phyloP scores from a whole-genome alignment of 2,888 invertebrate genomes.

The Brachycybe producta region DNA sequence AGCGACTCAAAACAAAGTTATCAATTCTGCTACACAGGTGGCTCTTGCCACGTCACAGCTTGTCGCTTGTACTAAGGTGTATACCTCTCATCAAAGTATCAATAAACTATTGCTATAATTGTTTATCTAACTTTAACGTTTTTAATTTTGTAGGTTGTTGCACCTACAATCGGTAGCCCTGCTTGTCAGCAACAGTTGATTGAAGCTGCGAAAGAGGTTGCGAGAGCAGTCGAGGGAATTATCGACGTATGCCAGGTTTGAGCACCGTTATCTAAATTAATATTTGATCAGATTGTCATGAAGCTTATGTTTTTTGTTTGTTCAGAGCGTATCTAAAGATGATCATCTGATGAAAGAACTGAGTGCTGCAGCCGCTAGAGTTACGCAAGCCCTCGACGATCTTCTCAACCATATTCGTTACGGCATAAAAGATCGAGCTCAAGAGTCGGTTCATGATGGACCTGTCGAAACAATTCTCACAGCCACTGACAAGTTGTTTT shows the following conservation, averaged over 20 bases:
- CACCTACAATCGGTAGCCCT: slow-evolving; percentile 44
- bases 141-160: slow-evolving; percentile 40
- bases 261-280: not conserved
- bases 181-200: slow-evolving; percentile 73
- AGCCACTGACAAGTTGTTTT: slow-evolving; percentile 75
- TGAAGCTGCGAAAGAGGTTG: slow-evolving; percentile 84
- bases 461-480: slow-evolving; percentile 79
- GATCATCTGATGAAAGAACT: slow-evolving; percentile 59
- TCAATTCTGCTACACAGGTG: slow-evolving; percentile 91
- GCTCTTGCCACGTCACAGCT: slow-evolving; percentile 94
- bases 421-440: slow-evolving; percentile 34
- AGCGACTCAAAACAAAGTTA: slow-evolving; percentile 68
- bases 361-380: slow-evolving; percentile 69
- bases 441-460: slow-evolving; percentile 50
- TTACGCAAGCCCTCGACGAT: slow-evolving; percentile 74
- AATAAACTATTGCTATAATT: no score
- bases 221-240: slow-evolving; percentile 76
- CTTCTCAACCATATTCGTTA: slow-evolving; percentile 66
- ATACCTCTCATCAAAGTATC: no score
- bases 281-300: not conserved
- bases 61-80: slow-evolving; percentile 83
- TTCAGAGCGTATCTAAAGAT: slow-evolving; percentile 46
- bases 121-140: not conserved
- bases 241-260: slow-evolving; percentile 59
- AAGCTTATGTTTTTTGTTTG: not conserved